Evolutionary conservation across 2,888 invertebrate genomes (phyloP).

Genomic region (Lasioglossum oenotherae): DNA sequence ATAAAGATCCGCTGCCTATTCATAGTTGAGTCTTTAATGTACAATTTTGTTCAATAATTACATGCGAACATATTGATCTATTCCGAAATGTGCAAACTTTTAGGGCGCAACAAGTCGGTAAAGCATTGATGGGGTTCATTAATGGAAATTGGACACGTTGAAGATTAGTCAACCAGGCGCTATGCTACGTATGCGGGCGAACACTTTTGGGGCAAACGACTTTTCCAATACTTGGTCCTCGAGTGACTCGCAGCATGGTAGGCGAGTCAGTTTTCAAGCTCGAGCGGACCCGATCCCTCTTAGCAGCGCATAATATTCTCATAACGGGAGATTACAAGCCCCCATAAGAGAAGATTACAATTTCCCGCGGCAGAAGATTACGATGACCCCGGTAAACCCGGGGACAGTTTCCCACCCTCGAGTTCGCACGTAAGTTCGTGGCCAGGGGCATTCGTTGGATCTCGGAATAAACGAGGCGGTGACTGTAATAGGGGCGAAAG

Average conservation of each 20-base stretch:
- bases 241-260: neutral
- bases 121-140: neutral
- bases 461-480: constrained; percentile 10
- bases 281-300: constrained; percentile 3
- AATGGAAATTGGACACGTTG: neutral
- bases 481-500: constrained; percentile 12
- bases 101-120: neutral
- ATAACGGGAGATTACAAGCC: constrained; percentile 26
- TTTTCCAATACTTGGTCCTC: neutral
- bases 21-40: too few species aligned
- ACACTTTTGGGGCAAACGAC: neutral
- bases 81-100: too few species aligned
- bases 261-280: neutral
- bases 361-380: constrained; percentile 22
- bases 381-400: constrained; percentile 1
- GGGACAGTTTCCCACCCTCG: constrained; percentile 2
- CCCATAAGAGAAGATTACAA: constrained; percentile 36
- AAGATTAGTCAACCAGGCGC: neutral
- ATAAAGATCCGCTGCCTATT: too few species aligned
- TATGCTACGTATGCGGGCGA: neutral
- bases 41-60: too few species aligned
- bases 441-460: constrained; percentile 3
- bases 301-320: constrained; percentile 32
- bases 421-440: constrained; percentile 12
- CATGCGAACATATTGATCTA: too few species aligned